These are phyloP conservation scores for Drosophila nr. perissopoda DNA, from an alignment of 2,888 invertebrate species.

Conservation along the genomic window DNA sequence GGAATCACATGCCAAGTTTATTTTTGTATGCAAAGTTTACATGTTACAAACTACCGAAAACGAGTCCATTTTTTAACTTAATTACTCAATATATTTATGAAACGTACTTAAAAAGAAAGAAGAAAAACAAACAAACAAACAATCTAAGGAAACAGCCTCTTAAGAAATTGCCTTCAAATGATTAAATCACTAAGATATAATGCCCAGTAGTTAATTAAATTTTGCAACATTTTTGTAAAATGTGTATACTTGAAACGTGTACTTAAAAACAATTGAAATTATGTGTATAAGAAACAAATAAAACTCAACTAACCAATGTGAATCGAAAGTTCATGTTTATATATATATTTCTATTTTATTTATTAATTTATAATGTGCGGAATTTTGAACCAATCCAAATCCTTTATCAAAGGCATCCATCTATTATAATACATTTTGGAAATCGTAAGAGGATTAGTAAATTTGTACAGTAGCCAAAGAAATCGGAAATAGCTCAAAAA, in stretches of 20 bases:
- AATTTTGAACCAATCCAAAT: neutral
- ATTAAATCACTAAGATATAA: conserved; percentile 62
- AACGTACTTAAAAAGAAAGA: conserved; percentile 40
- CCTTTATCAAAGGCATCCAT: neutral
- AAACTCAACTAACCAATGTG: conserved; percentile 35
- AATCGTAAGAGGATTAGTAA: neutral
- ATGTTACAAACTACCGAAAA: conserved; percentile 27
- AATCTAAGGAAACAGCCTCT: conserved; percentile 33
- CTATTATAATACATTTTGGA: neutral
- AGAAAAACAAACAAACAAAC: neutral
- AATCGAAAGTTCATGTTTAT: conserved; percentile 7
- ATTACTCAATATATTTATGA: conserved; percentile 10
- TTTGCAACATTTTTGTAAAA: conserved; percentile 62
- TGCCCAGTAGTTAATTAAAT: conserved; percentile 65
- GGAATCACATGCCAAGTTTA: conserved; percentile 53
- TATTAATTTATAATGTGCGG: neutral
- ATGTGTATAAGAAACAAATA: conserved; percentile 41
- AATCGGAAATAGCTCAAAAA: neutral
- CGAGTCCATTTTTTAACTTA: conserved; percentile 24
- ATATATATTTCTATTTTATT: neutral
- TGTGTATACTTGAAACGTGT: conserved; percentile 43
- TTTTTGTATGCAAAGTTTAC: conserved; percentile 63
- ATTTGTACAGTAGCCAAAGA: neutral
- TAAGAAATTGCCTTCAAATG: conserved; percentile 70
- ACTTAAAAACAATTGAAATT: conserved; percentile 49